Conservation (phyloP, 2,113 vertebrate species). For the Ascaphus truei region DNA sequence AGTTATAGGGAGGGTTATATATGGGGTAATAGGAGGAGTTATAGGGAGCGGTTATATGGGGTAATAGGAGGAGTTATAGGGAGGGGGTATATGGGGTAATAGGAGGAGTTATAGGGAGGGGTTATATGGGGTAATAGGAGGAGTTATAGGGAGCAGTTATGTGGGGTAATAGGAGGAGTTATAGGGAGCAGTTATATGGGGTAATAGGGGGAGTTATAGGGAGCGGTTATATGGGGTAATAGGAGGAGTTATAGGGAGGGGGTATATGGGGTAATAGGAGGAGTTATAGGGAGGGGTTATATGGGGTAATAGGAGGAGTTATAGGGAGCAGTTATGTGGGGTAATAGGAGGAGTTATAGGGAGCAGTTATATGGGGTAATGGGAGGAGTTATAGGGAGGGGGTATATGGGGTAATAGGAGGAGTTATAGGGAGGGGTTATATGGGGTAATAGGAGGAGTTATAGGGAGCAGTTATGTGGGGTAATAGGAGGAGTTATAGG, state of each 20-base stretch:
- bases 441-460: too few species aligned
- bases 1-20: background rate
- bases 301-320: too few species aligned
- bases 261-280: too few species aligned
- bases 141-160: background rate
- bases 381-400: too few species aligned
- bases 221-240: background rate
- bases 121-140: background rate
- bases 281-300: too few species aligned
- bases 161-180: background rate
- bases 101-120: background rate
- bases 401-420: too few species aligned
- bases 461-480: too few species aligned
- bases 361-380: too few species aligned
- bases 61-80: background rate
- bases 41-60: background rate
- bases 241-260: background rate
- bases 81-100: background rate
- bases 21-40: background rate
- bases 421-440: too few species aligned
- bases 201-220: background rate
- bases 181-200: background rate
- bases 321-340: too few species aligned
- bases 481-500: too few species aligned
- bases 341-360: too few species aligned